These are phyloP conservation scores for Polydrusus cervinus DNA, from an alignment of 2,888 invertebrate species.

Conservation along the genomic window DNA sequence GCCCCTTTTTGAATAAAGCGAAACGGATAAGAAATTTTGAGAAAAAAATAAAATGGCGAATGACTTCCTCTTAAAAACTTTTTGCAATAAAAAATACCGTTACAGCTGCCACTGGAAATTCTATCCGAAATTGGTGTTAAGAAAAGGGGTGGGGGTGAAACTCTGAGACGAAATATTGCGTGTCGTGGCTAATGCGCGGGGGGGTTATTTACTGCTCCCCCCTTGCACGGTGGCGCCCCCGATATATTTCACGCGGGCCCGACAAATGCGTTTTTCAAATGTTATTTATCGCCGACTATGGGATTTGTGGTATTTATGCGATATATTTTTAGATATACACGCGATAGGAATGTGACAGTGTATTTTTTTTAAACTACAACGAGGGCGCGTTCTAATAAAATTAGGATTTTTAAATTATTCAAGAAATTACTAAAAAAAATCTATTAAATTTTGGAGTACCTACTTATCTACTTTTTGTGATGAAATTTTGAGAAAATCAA, in stretches of 20 bases:
- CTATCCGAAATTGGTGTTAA: slow-evolving; percentile 48
- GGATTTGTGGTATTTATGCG: slow-evolving; percentile 51
- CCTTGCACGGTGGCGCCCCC: slow-evolving; percentile 25
- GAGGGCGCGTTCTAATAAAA: background rate
- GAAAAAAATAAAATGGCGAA: too few relatives aligned
- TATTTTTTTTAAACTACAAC: background rate
- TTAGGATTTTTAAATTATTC: background rate
- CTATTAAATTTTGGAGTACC: too few relatives aligned
- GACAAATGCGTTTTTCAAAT: slow-evolving; percentile 56
- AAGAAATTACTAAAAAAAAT: too few relatives aligned
- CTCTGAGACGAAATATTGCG: slow-evolving; percentile 66
- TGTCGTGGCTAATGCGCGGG: slow-evolving; percentile 67
- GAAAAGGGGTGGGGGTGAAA: slow-evolving; percentile 52
- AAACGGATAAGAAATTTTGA: too few relatives aligned
- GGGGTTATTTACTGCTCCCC: slow-evolving; percentile 55
- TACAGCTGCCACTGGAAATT: slow-evolving; percentile 41
- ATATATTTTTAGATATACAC: slow-evolving; percentile 34
- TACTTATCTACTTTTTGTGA: too few relatives aligned
- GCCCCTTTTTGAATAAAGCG: too few relatives aligned
- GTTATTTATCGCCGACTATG: slow-evolving; percentile 52
- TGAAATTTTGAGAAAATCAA: too few relatives aligned
- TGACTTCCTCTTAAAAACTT: too few relatives aligned
- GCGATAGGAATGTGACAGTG: background rate
- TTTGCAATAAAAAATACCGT: too few relatives aligned
- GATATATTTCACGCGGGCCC: slow-evolving; percentile 51